phyloP scores from a whole-genome alignment of 2,888 invertebrate genomes.

The Eupithecia inturbata region DNA sequence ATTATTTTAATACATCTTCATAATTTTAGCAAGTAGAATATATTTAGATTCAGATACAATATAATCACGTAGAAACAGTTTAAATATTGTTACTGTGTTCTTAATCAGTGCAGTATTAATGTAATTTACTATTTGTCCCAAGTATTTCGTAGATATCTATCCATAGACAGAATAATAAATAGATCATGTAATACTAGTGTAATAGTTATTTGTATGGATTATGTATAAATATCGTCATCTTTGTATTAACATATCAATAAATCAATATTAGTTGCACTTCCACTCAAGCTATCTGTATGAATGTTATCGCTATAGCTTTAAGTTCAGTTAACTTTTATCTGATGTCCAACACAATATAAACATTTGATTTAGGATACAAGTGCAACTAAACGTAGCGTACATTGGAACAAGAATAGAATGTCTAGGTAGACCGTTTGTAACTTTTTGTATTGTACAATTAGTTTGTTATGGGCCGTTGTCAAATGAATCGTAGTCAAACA shows the following conservation, averaged over 20 bases:
- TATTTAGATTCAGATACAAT: constrained; percentile 61
- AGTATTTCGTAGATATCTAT: constrained; percentile 65
- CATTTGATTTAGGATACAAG: constrained; percentile 38
- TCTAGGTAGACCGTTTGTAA: constrained; percentile 34
- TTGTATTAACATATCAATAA: constrained; percentile 43
- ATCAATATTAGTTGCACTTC: constrained; percentile 42
- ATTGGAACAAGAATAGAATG: constrained; percentile 32
- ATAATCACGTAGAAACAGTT: constrained; percentile 38
- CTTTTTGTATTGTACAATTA: constrained; percentile 30
- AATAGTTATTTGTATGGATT: constrained; percentile 60
- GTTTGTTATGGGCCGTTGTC: constrained; percentile 15
- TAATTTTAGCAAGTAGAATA: constrained; percentile 52
- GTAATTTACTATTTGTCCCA: constrained; percentile 59
- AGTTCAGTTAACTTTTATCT: constrained; percentile 17
- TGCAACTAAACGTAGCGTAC: constrained; percentile 39
- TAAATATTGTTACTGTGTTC: constrained; percentile 64
- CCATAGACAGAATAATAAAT: constrained; percentile 61
- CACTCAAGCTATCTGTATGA: constrained; percentile 28
- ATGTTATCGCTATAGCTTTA: constrained; percentile 23
- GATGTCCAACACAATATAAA: constrained; percentile 42
- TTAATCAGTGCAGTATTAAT: constrained; percentile 71
- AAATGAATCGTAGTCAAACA: constrained; percentile 14
- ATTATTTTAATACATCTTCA: constrained; percentile 49
- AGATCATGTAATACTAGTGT: constrained; percentile 58
- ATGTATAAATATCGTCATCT: constrained; percentile 33